Base-by-base conservation (phyloP, 2,113 vertebrate species). In the Thamnophis sirtalis region DNA sequence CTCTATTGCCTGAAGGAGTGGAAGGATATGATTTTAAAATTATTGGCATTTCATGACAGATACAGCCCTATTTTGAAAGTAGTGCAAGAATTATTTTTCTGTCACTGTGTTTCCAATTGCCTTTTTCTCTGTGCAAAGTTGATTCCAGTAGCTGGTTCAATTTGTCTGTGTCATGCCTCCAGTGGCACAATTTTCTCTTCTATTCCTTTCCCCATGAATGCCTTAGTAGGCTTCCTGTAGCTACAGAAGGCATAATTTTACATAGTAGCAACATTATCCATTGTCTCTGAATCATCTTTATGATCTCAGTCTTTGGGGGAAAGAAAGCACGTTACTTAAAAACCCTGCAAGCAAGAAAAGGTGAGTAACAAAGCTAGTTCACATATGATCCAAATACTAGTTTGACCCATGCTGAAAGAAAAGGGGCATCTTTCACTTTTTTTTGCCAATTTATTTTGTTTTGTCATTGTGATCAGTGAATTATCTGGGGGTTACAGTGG, bases 161-260 rank as follows among this genome's bases (percentile, higher is more conserved):
- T n/a, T 91, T 88, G 87, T 96, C 94, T 93, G 51, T 93, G 87
- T 93, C 89, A 89, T 89, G 86, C 53, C 60, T 94, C 1, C 68
- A 68, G 85, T 88, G 38, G 51, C 91, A 90, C 92, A 94, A 90
- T 86, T 87, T 50, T 15, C 4, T 90, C 91, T 63, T 4, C 3
- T 3, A 22, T 26, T 0, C 0, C 92, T 94, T 94, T 90, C 50
- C 55, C 56, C n/a, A 43, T 92, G 84, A 95, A 87, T 91, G 89
- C 84, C 91, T 94, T 93, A 94, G 93, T 91, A 93, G 94, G 88
- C 94, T 92, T 94, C 89, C 84, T 89, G 58, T 94, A 95, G 93
- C 93, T 95, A 89, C 92, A 93, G 87, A 90, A 38, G 54, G 9
- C 94, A 60, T 91, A 93, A 94, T 96, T 96, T 91, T 26, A 92